Conservation (phyloP, 2,888 invertebrate species). For the Eilema depressum region DNA sequence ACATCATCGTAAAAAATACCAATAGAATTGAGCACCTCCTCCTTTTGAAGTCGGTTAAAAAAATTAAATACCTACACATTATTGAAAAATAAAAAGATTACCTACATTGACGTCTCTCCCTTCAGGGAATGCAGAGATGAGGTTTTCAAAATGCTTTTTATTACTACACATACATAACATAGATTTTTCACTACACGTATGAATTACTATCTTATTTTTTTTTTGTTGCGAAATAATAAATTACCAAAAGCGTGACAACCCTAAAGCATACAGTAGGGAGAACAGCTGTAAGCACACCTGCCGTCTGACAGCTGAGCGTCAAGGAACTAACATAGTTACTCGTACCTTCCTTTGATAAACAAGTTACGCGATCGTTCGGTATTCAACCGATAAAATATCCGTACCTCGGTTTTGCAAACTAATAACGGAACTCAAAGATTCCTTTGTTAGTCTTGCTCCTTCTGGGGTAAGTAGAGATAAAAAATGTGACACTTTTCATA, state of each 20-base stretch:
- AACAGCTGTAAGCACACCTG: conserved; percentile 65
- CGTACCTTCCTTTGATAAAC: conserved; percentile 27
- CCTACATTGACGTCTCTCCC: too few species aligned
- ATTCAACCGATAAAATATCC: background rate
- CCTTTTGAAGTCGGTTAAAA: too few species aligned
- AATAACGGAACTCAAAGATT: background rate
- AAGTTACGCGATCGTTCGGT: conserved; percentile 6
- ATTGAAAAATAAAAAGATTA: too few species aligned
- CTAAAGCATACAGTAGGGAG: conserved; percentile 14
- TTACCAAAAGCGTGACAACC: background rate
- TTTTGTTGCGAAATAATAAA: background rate
- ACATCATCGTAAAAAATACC: too few species aligned
- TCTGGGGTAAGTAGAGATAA: too few species aligned
- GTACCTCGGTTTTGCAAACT: background rate
- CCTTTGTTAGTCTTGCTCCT: background rate
- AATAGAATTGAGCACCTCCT: too few species aligned
- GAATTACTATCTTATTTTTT: background rate
- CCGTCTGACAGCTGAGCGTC: conserved; percentile 52
- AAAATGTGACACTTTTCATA: too few species aligned
- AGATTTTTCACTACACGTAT: too few species aligned
- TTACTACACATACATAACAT: too few species aligned
- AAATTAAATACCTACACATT: too few species aligned
- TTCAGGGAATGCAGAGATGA: too few species aligned
- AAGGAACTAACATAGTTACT: conserved; percentile 33
- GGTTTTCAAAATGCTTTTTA: too few species aligned